A percentile compares a stretch with the other conserved stretches of the same genome.
These are phyloP conservation scores for Micronycteris hirsuta DNA, from an alignment of 2,113 vertebrate genomes.

Conservation along the genomic window DNA sequence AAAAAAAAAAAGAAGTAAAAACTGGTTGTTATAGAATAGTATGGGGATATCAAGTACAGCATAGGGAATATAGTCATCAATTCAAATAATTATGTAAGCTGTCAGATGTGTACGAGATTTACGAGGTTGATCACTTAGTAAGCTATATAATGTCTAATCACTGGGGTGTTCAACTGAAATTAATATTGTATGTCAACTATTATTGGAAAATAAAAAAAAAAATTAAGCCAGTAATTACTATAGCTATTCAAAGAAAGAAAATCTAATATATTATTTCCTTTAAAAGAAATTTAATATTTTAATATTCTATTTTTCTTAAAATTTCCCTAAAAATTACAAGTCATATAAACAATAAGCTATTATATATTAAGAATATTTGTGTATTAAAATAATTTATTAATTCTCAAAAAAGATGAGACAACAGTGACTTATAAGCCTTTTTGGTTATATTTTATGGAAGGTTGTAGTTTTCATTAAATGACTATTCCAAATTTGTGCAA, in stretches of 20 bases:
- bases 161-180: background rate
- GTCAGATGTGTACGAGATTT: background rate
- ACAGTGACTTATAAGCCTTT: background rate
- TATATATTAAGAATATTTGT: background rate
- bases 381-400: background rate
- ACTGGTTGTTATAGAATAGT: background rate
- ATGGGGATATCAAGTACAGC: background rate
- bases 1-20: too few species aligned
- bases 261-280: background rate
- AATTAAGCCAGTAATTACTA: background rate
- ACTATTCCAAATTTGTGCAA: background rate
- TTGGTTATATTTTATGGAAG: background rate
- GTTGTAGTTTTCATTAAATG: background rate
- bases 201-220: background rate
- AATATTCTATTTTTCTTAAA: background rate
- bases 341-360: background rate
- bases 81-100: background rate
- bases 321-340: background rate
- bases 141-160: background rate
- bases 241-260: background rate
- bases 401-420: background rate
- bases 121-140: background rate
- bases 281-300: background rate
- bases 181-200: background rate
- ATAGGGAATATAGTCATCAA: background rate